Evolutionary conservation across 2,888 invertebrate species (phyloP), one percentile per base, ranked within the genome.

Genomic region (Epinotia brunnichana): DNA sequence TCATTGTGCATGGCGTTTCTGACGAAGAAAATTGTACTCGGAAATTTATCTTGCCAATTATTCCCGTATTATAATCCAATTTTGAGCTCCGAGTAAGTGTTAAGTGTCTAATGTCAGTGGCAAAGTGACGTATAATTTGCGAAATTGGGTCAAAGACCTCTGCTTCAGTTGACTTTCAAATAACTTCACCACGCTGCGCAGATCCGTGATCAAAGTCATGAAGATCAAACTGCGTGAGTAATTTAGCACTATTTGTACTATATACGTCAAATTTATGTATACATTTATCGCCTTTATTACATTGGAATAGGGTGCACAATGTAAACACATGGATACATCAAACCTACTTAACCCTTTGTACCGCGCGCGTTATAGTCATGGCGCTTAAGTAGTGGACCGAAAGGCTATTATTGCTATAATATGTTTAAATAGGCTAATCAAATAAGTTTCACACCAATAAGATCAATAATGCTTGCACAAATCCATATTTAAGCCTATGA

Each of bases 221-320:
- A 93, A 93, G 88, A 93, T 93, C 82, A 92, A 92, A 87, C 83
- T 93, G 86, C 93, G 93, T 93, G 79, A 92, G 93, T 90, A 83
- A 62, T 76, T 48, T 60, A 17, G 13, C 15, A 57, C 17, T 64
- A 54, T 48, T 41, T 48, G 48, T n/a, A 48, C n/a, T n/a, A 13
- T 48, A n/a, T 48, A 15, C 48, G n/a, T 48, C n/a, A 41, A 41
- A 11, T 41, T 2, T 5, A 48, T n/a, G n/a, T 48, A 48, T 48
- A 7, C n/a, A 48, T 48, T 5, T 48, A n/a, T 48, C 48, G n/a
- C 48, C 5, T 48, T 35, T n/a, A 44, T 15, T 44, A 3, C 15
- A 4, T 2, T 15, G 13, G 15, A 44, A 44, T 44, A 44, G 13
- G 44, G 44, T 15, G 44, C 44, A 44, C 15, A 48, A n/a, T 48